phyloP scores from a whole-genome alignment of 2,113 vertebrate genomes.

The Lasiurus cinereus region DNA sequence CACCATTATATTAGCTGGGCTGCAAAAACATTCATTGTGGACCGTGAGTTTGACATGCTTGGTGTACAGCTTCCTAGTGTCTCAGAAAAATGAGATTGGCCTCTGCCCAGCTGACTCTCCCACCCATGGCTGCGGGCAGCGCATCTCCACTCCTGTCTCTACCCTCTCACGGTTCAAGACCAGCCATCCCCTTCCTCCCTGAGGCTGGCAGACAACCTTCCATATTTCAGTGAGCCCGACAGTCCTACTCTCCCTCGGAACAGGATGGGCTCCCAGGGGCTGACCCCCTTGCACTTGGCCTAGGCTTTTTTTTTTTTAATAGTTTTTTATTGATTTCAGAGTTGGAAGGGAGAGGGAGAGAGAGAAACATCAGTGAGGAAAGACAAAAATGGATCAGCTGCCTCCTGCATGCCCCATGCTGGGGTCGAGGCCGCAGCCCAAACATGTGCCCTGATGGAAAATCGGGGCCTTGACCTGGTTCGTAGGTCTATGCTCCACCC shows the following conservation, averaged over 20 bases:
- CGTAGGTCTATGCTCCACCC: too few species aligned
- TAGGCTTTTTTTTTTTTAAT: not conserved
- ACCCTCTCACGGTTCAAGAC: not conserved
- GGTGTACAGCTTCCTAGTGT: not conserved
- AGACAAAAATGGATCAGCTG: too few species aligned
- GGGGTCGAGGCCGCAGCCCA: too few species aligned
- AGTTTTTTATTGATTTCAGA: too few species aligned
- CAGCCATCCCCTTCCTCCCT: not conserved
- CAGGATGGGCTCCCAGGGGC: not conserved
- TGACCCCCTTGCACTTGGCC: not conserved
- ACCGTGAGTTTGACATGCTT: too few species aligned
- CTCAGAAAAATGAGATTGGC: not conserved
- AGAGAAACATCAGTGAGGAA: too few species aligned
- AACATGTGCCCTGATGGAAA: too few species aligned
- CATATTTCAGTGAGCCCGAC: not conserved
- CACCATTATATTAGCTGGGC: too few species aligned
- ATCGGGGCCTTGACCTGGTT: too few species aligned
- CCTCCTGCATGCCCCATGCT: too few species aligned
- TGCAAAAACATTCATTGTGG: too few species aligned
- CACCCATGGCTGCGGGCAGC: conserved; percentile 63
- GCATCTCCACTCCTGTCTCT: not conserved
- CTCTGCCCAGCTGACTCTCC: not conserved
- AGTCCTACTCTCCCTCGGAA: not conserved
- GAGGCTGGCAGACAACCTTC: not conserved
- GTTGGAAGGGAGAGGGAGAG: too few species aligned